A percentile compares a stretch with the other conserved stretches of the same genome.
Conservation (phyloP, 2,797 vertebrate genomes). For the Echeneis naucrates region DNA sequence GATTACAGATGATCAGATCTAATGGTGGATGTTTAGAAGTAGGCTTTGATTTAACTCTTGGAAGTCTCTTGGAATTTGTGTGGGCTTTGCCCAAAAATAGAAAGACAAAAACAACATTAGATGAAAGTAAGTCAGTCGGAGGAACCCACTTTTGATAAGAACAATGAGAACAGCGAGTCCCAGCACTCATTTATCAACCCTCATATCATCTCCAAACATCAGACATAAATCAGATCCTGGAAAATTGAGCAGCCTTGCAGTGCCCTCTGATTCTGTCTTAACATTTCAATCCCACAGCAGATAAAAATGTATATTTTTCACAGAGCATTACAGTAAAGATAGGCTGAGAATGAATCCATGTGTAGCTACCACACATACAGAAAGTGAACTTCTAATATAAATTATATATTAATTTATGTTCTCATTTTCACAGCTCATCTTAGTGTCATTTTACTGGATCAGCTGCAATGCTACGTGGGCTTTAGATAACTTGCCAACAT, state of each 20-base stretch:
- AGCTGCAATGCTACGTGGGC: not conserved
- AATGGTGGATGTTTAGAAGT: constrained; percentile 1
- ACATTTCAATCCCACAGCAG: not conserved
- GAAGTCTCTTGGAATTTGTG: constrained; percentile 42
- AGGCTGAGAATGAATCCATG: not conserved
- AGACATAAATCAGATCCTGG: constrained; percentile 40
- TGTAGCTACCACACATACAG: not conserved
- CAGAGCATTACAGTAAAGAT: not conserved
- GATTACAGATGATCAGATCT: constrained; percentile 32
- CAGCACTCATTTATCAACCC: constrained; percentile 20
- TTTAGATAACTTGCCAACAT: not conserved
- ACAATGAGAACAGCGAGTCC: constrained; percentile 33
- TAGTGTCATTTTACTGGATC: not conserved
- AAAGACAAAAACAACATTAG: constrained; percentile 41
- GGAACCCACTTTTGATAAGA: constrained; percentile 26
- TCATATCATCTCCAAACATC: constrained; percentile 30
- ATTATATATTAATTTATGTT: constrained; percentile 14
- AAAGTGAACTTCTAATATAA: constrained; percentile 6
- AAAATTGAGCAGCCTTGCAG: no score
- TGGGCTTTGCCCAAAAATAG: constrained; percentile 19
- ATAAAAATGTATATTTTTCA: not conserved
- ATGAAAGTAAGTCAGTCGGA: constrained; percentile 45
- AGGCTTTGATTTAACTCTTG: constrained; percentile 9
- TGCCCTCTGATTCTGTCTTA: no score
- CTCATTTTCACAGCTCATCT: constrained; percentile 1